A percentile compares a stretch with the other conserved stretches of the same genome.
These are phyloP conservation scores for Tachina fera DNA, from an alignment of 2,888 invertebrate genomes.

Conservation along the genomic window DNA sequence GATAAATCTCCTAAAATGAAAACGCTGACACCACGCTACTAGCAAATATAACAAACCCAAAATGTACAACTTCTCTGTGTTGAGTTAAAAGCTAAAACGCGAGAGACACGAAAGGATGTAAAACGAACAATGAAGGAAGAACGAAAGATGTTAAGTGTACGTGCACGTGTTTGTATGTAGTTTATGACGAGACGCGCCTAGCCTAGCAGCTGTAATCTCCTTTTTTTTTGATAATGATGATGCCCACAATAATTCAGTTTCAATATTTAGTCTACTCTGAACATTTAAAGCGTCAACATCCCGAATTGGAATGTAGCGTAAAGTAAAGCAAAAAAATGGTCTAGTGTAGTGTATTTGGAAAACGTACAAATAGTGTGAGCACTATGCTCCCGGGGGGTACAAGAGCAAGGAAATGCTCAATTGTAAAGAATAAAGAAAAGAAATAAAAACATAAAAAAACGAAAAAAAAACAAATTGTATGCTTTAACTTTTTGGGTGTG, in stretches of 20 bases:
- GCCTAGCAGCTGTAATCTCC: constrained; percentile 55
- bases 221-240: constrained; percentile 7
- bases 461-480: constrained; percentile 43
- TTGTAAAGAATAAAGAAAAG: constrained; percentile 45
- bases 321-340: constrained; percentile 21
- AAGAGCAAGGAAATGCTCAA: constrained; percentile 45
- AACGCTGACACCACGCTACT: constrained; percentile 34
- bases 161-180: constrained; percentile 16
- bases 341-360: constrained; percentile 23
- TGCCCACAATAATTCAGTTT: constrained; percentile 16
- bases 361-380: constrained; percentile 48
- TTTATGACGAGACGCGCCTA: constrained; percentile 61
- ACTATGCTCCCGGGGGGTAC: constrained; percentile 9
- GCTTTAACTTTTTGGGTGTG: constrained; percentile 68
- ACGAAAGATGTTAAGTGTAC: background rate
- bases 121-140: constrained; percentile 8
- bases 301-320: constrained; percentile 30
- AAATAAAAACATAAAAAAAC: constrained; percentile 10
- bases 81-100: background rate
- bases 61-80: constrained; percentile 9
- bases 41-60: constrained; percentile 9
- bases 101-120: constrained; percentile 9
- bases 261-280: constrained; percentile 60
- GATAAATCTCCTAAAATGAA: too few relatives aligned
- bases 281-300: constrained; percentile 67